These are phyloP conservation scores for Tetraodon nigroviridis DNA, from an alignment of 2,113 vertebrate genomes.

Conservation along the genomic window DNA sequence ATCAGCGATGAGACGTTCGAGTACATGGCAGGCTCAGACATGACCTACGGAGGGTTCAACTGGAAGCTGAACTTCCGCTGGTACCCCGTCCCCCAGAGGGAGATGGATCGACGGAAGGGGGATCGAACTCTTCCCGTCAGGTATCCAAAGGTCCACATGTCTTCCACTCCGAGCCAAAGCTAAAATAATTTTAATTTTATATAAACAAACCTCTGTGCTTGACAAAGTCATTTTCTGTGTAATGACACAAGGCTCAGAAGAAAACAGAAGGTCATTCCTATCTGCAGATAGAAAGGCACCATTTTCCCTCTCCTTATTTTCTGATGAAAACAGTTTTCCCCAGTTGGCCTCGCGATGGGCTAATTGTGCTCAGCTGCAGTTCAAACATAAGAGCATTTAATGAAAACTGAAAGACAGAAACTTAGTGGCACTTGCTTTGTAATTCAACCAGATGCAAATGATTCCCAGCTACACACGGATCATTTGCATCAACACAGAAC, in stretches of 20 bases:
- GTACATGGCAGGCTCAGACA: conserved; percentile 98
- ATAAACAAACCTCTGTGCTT: too few relatives aligned
- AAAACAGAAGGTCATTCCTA: conserved; percentile 28
- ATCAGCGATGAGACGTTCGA: conserved; percentile 98
- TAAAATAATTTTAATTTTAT: background rate
- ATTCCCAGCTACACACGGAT: conserved; percentile 29
- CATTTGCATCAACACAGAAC: conserved; percentile 26
- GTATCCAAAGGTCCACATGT: conserved; percentile 61
- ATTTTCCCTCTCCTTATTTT: conserved; percentile 12
- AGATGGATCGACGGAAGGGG: conserved; percentile 96
- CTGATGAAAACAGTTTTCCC: conserved; percentile 16
- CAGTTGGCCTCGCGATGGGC: conserved; percentile 2
- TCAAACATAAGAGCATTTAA: conserved; percentile 11
- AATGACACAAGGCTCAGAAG: background rate
- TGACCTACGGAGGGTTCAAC: conserved; percentile 98
- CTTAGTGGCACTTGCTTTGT: conserved; percentile 4
- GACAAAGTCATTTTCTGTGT: too few relatives aligned
- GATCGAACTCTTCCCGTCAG: conserved; percentile 94
- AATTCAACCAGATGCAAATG: conserved; percentile 45
- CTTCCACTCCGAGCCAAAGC: background rate
- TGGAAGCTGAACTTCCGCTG: conserved; percentile 98
- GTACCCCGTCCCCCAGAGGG: conserved; percentile 96
- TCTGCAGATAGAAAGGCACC: conserved; percentile 40
- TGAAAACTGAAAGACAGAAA: conserved; percentile 24
- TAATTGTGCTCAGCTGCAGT: conserved; percentile 14